Base-by-base conservation (phyloP, 1,140 invertebrate genomes). In the Bombus huntii region DNA sequence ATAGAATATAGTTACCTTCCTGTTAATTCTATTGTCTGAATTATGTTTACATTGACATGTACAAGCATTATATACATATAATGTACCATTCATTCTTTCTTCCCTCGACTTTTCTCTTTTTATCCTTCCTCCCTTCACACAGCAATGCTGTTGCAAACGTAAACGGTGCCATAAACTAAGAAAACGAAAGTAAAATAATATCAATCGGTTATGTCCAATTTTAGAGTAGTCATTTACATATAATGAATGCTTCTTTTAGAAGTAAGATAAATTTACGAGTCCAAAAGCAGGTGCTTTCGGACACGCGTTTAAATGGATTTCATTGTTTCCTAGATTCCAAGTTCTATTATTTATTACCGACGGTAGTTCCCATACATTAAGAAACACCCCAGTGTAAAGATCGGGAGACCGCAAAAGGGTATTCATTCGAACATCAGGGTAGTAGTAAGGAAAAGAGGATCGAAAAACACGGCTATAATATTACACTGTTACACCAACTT, bases 401-500 rank as follows among this genome's bases (percentile, higher is more conserved):
- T 53, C 18, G 66, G 62, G 9, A 39, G 37, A 77, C 76, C 59
- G 53, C 83, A 65, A 73, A 83, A 84, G 76, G 83, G 28, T 84
- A 66, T 31, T 28, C 25, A 57, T 75, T 44, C 15, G 18, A 66
- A 37, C 28, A 66, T 83, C 31, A 31, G 82, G 82, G 82, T 71
- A 53, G 53, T 65, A 44, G 25, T 37, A 47, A 59, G 10, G 39
- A 80, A 77, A 84, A 85, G 62, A 47, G 44, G 28, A 79, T 71
- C 53, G 53, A 80, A 85, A 85, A 85, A 84, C 68, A 73, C 57
- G 79, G 83, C 91, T 92, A 92, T 94, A 94, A 94, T 92, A 91
- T 93, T 94, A 93, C 92, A 91, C 88, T 87, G 91, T 93, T 94
- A 93, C 92, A 91, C 88, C 88, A 87, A 86, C 85, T 93, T 93